phyloP scores from a whole-genome alignment of 2,888 invertebrate genomes.

The Trichogramma evanescens region DNA sequence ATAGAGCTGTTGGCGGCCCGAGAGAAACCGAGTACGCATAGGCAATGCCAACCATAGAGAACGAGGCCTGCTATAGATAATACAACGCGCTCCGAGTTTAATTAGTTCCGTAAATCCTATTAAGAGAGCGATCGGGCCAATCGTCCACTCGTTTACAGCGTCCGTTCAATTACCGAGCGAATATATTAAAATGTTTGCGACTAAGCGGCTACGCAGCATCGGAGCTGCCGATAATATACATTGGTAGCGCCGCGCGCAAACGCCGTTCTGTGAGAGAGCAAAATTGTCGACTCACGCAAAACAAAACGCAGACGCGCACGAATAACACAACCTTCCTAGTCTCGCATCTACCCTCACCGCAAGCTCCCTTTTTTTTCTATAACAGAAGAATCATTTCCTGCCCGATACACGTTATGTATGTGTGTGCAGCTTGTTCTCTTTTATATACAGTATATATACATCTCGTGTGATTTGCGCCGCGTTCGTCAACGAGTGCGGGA shows the following conservation, averaged over 20 bases:
- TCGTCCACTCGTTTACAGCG: too few relatives aligned
- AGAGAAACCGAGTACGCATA: too few relatives aligned
- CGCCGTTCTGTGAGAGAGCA: not conserved
- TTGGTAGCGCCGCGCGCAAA: conserved; percentile 1
- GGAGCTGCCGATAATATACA: not conserved
- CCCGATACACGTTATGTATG: not conserved
- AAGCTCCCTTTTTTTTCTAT: not conserved
- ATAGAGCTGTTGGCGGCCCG: too few relatives aligned
- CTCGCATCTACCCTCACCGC: too few relatives aligned
- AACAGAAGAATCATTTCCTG: conserved; percentile 12
- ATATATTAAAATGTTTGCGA: too few relatives aligned
- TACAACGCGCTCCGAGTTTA: conserved; percentile 2
- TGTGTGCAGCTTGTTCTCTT: too few relatives aligned
- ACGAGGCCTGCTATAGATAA: not conserved
- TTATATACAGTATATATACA: too few relatives aligned
- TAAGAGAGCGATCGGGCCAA: not conserved
- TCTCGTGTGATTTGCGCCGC: too few relatives aligned
- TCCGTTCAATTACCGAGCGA: too few relatives aligned
- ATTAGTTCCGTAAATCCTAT: conserved; percentile 17
- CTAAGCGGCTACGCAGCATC: too few relatives aligned
- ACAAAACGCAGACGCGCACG: conserved; percentile 5
- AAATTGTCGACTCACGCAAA: conserved; percentile 14
- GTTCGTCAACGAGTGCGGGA: too few relatives aligned
- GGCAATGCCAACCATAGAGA: not conserved
- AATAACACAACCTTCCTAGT: too few relatives aligned